Evolutionary conservation across 2,797 vertebrate species (phyloP).

Genomic region (Gorsachius magnificus): DNA sequence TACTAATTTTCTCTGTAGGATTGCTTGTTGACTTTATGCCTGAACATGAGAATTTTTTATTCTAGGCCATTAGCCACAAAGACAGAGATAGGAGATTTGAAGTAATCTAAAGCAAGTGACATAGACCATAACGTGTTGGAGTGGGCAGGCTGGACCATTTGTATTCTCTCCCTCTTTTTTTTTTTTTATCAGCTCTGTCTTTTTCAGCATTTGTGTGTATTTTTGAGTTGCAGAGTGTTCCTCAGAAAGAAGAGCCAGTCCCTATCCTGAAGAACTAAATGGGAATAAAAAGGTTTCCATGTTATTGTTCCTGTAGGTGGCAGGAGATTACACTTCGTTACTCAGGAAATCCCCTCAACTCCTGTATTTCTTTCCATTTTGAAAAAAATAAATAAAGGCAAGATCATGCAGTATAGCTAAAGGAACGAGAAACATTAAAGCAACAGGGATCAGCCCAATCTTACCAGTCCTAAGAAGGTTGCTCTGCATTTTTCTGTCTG

Average conservation of each 20-base stretch:
- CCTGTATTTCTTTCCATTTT: background rate
- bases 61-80: background rate
- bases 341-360: background rate
- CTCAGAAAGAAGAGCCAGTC: background rate
- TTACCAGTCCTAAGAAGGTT: background rate
- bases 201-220: background rate
- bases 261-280: background rate
- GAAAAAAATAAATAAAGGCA: background rate
- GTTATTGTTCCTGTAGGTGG: background rate
- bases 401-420: background rate
- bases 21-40: background rate
- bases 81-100: background rate
- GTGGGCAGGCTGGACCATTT: background rate
- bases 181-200: background rate
- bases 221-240: background rate
- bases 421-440: background rate
- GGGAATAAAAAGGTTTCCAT: background rate
- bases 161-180: background rate
- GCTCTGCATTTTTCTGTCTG: background rate
- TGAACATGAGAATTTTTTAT: background rate
- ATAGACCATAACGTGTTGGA: background rate
- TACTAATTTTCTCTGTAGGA: background rate
- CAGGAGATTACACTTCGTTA: background rate
- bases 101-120: background rate
- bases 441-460: background rate